phyloP scores from a whole-genome alignment of 2,113 vertebrate species.

The Leucoraja erinaceus region DNA sequence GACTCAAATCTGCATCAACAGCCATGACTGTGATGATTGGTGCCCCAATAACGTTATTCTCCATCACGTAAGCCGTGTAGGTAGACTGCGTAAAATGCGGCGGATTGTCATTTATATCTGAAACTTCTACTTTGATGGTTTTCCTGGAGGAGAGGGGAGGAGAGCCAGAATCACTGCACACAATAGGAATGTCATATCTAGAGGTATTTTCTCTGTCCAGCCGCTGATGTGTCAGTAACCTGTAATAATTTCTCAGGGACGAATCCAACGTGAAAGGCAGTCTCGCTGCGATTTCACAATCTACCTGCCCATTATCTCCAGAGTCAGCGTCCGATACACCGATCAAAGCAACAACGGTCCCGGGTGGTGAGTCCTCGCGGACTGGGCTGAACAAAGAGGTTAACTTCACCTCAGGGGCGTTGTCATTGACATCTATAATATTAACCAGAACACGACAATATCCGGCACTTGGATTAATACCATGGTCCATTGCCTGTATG shows the following conservation, averaged over 20 bases:
- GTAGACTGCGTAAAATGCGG: conserved; percentile 59
- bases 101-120: conserved; percentile 79
- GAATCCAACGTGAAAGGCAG: conserved; percentile 68
- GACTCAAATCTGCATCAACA: conserved; percentile 60
- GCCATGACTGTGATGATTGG: conserved; percentile 70
- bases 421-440: conserved; percentile 55
- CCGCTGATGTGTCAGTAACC: conserved; percentile 61
- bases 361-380: conserved; percentile 48
- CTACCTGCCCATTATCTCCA: conserved; percentile 58
- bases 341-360: conserved; percentile 51
- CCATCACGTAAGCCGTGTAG: conserved; percentile 60
- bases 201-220: conserved; percentile 65
- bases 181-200: conserved; percentile 58
- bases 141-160: conserved; percentile 63
- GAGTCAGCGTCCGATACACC: conserved; percentile 57
- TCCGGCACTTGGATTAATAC: conserved; percentile 69
- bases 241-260: conserved; percentile 79
- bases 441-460: conserved; percentile 66
- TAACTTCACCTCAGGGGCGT: conserved; percentile 60
- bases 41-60: conserved; percentile 67
- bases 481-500: conserved; percentile 66
- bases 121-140: conserved; percentile 63
- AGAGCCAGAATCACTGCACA: conserved; percentile 63
- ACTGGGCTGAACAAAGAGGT: conserved; percentile 53
- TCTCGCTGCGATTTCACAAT: conserved; percentile 58